Conservation (phyloP, 2,113 vertebrate species). For the Xyliphius kryptos region DNA sequence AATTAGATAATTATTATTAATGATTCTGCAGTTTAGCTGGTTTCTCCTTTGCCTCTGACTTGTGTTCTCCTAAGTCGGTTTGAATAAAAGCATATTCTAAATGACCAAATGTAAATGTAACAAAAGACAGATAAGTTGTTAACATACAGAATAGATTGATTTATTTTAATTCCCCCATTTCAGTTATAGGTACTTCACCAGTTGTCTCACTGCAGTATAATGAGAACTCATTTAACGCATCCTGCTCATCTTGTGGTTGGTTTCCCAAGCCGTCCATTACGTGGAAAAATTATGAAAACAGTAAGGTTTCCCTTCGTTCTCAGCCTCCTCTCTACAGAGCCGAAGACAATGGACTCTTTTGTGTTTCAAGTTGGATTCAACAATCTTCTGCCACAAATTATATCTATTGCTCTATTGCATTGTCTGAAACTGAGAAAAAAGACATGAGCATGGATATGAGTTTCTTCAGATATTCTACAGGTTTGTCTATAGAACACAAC, state of each 20-base stretch:
- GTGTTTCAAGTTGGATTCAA: conserved; percentile 51
- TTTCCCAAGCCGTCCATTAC: conserved; percentile 46
- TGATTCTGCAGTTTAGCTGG: too few relatives aligned
- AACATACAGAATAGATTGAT: neutral
- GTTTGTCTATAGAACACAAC: conserved; percentile 6
- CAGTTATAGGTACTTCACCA: conserved; percentile 45
- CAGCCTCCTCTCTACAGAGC: neutral
- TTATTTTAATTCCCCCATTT: neutral
- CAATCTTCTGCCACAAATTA: neutral
- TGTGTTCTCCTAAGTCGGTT: too few relatives aligned
- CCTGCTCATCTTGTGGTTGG: conserved; percentile 60
- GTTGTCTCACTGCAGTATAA: conserved; percentile 32
- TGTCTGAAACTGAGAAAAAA: conserved; percentile 22
- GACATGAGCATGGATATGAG: conserved; percentile 25
- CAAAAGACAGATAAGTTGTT: too few relatives aligned
- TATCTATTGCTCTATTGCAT: conserved; percentile 49
- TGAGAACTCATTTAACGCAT: conserved; percentile 44
- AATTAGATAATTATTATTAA: too few relatives aligned
- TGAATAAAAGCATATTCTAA: too few relatives aligned
- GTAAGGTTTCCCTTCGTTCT: neutral
- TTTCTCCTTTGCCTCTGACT: too few relatives aligned
- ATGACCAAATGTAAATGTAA: too few relatives aligned
- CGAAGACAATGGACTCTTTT: conserved; percentile 19
- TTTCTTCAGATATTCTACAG: neutral
- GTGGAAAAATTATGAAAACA: conserved; percentile 38